phyloP scores from a whole-genome alignment of 2,888 invertebrate species.

The Galeruca laticollis region DNA sequence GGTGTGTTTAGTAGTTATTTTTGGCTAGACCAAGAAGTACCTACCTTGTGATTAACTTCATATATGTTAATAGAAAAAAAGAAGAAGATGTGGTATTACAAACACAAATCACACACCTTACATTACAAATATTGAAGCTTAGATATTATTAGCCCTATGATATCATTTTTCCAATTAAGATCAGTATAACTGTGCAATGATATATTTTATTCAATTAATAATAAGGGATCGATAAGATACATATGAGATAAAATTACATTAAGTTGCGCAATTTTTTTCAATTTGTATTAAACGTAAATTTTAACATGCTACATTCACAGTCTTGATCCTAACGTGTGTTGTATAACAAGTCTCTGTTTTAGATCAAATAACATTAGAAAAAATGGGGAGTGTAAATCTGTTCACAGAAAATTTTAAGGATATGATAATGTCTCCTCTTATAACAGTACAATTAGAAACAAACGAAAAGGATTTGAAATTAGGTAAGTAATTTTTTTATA shows the following conservation, averaged over 20 bases:
- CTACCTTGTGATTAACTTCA: too few species aligned
- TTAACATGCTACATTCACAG: neutral
- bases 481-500: constrained; percentile 36
- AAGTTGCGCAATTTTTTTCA: neutral
- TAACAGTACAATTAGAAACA: constrained; percentile 54
- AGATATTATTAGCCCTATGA: too few species aligned
- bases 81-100: too few species aligned
- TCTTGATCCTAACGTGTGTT: neutral
- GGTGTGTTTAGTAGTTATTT: too few species aligned
- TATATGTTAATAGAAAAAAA: too few species aligned
- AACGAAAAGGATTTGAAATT: constrained; percentile 31
- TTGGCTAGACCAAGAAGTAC: too few species aligned
- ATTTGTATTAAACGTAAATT: neutral
- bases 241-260: neutral
- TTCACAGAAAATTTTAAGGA: constrained; percentile 58
- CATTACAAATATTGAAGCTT: too few species aligned
- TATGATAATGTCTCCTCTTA: constrained; percentile 53
- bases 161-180: too few species aligned
- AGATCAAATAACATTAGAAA: constrained; percentile 14
- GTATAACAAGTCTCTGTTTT: constrained; percentile 6
- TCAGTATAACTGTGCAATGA: too few species aligned
- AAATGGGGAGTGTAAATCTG: constrained; percentile 56
- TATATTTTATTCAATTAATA: neutral
- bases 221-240: neutral
- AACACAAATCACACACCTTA: too few species aligned